Conservation (phyloP, 2,888 invertebrate genomes). For the Pristionchus mayeri region DNA sequence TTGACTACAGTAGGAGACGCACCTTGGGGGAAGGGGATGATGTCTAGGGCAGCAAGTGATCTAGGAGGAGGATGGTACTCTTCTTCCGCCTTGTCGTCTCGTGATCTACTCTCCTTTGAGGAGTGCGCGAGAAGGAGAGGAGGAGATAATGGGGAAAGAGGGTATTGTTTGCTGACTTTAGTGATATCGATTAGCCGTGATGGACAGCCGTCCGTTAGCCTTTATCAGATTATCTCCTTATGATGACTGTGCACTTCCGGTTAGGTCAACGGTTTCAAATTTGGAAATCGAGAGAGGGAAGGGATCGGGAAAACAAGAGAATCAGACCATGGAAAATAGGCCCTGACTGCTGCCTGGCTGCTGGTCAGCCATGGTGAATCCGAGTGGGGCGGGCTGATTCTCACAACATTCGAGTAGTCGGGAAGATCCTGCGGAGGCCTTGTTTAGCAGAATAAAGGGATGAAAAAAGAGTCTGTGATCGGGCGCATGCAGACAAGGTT, state of each 20-base stretch:
- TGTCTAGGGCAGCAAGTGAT: neutral
- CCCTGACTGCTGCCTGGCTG: constrained; percentile 22
- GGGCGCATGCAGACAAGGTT: neutral
- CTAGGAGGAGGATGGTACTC: neutral
- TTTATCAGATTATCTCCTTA: constrained; percentile 16
- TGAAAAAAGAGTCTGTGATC: constrained; percentile 9
- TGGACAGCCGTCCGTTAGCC: constrained; percentile 23
- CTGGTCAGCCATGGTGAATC: constrained; percentile 26
- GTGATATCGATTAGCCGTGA: constrained; percentile 22
- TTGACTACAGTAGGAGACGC: neutral
- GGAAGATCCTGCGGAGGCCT: neutral
- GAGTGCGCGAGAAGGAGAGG: constrained; percentile 6
- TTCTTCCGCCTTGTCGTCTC: neutral
- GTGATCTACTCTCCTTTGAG: constrained; percentile 1
- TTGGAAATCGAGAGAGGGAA: neutral
- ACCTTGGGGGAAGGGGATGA: neutral
- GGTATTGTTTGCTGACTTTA: constrained; percentile 40
- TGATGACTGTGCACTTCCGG: constrained; percentile 24
- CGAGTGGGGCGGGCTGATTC: neutral
- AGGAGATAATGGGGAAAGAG: neutral
- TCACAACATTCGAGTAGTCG: neutral
- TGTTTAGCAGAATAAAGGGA: neutral
- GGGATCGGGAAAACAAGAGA: neutral
- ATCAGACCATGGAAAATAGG: constrained; percentile 38
- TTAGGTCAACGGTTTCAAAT: neutral